Evolutionary conservation across 2,113 vertebrate genomes (phyloP).

Genomic region (Pleuronectes platessa): DNA sequence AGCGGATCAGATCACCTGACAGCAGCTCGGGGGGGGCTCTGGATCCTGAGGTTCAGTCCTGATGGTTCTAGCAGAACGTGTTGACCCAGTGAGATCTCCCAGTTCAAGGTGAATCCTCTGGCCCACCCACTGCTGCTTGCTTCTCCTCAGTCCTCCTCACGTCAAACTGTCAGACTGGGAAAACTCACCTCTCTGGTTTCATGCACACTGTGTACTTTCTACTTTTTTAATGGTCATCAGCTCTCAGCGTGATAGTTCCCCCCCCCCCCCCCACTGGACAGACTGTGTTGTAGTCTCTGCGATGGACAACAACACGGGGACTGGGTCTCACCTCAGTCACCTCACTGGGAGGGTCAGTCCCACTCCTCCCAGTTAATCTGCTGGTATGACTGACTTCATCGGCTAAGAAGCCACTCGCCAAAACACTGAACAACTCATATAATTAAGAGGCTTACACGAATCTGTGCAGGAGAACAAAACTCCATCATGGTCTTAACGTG

Average conservation of each 20-base stretch:
- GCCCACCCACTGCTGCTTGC: not conserved
- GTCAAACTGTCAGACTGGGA: not conserved
- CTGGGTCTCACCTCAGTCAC: not conserved
- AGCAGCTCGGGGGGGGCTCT: no score
- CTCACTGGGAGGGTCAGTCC: slow-evolving; percentile 52
- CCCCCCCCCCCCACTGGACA: not conserved
- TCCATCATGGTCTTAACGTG: slow-evolving; percentile 62
- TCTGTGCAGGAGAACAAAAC: slow-evolving; percentile 64
- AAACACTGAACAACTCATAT: slow-evolving; percentile 61
- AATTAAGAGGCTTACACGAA: slow-evolving; percentile 77
- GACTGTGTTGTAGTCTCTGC: no score
- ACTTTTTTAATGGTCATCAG: no score
- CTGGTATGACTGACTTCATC: slow-evolving; percentile 79
- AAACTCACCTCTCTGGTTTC: no score
- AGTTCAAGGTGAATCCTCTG: not conserved
- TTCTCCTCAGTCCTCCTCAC: slow-evolving; percentile 47
- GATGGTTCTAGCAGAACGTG: no score
- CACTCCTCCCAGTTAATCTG: slow-evolving; percentile 68
- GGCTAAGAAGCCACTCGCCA: slow-evolving; percentile 54
- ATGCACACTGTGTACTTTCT: no score
- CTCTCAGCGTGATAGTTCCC: not conserved
- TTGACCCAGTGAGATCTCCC: no score
- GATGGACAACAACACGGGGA: no score
- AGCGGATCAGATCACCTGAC: no score
- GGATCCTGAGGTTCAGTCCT: no score